Conservation (phyloP, 2,888 invertebrate species). For the Aporophyla lueneburgensis region DNA sequence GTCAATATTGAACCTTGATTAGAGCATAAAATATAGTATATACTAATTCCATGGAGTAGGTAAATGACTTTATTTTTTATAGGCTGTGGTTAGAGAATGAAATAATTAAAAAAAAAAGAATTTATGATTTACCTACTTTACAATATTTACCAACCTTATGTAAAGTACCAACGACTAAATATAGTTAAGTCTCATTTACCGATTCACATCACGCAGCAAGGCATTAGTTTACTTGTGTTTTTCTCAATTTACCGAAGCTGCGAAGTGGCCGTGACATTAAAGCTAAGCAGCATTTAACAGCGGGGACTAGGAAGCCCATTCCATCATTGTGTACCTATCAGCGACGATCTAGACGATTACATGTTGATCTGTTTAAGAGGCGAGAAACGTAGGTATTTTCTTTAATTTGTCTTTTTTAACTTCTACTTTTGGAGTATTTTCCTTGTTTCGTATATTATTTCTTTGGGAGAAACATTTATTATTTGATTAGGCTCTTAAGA, state of each 20-base stretch:
- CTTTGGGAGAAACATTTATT: no score
- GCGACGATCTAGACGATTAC: conserved; percentile 52
- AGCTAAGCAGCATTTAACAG: conserved; percentile 19
- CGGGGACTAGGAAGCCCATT: conserved; percentile 40
- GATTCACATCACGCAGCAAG: background rate
- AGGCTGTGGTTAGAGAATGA: no score
- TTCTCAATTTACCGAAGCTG: conserved; percentile 20
- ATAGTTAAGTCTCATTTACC: background rate
- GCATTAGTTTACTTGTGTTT: conserved; percentile 4
- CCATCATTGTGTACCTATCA: conserved; percentile 49
- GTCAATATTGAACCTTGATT: background rate
- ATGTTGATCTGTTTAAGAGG: conserved; percentile 8
- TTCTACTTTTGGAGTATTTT: no score
- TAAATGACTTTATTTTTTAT: no score
- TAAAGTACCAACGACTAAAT: background rate
- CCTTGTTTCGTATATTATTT: no score
- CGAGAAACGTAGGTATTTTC: background rate
- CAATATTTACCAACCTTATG: background rate
- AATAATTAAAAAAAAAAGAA: no score
- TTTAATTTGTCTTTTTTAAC: background rate
- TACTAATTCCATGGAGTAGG: no score
- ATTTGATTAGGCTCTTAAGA: no score
- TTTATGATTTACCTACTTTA: background rate
- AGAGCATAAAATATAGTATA: no score
- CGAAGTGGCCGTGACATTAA: conserved; percentile 69